Conservation (phyloP, 1,140 invertebrate genomes). For the Drosophila varians region DNA sequence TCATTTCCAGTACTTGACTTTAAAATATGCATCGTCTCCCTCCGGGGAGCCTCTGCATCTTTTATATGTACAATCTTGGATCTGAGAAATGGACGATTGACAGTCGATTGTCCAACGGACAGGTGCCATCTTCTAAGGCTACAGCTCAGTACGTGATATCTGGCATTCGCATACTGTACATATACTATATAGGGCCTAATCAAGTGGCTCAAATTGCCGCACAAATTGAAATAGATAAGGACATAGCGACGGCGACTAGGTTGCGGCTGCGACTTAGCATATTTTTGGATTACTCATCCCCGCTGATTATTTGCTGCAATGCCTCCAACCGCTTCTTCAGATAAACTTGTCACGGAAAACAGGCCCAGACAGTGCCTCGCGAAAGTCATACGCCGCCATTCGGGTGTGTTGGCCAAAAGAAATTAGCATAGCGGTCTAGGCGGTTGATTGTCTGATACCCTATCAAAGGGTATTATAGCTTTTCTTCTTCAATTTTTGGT, state of each 20-base stretch:
- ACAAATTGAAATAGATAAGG: slow-evolving; percentile 59
- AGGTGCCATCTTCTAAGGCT: slow-evolving; percentile 29
- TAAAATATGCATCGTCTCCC: not conserved
- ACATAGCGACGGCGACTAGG: slow-evolving; percentile 26
- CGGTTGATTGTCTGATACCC: slow-evolving; percentile 6
- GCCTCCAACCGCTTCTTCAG: not conserved
- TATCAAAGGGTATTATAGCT: too few relatives aligned
- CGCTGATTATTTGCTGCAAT: slow-evolving; percentile 45
- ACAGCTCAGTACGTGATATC: slow-evolving; percentile 23
- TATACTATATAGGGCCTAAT: slow-evolving; percentile 10
- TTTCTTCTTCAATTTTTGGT: too few relatives aligned
- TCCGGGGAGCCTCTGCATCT: not conserved
- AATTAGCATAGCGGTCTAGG: slow-evolving; percentile 54
- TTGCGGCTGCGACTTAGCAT: slow-evolving; percentile 59
- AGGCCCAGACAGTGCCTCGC: slow-evolving; percentile 21
- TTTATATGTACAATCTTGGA: not conserved
- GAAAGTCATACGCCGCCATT: slow-evolving; percentile 36
- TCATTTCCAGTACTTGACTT: not conserved
- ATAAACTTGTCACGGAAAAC: slow-evolving; percentile 14
- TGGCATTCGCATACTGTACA: slow-evolving; percentile 2
- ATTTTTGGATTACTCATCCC: slow-evolving; percentile 58
- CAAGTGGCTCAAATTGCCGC: slow-evolving; percentile 56
- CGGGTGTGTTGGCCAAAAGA: slow-evolving; percentile 18
- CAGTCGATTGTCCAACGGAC: slow-evolving; percentile 9
- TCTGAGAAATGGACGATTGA: too few relatives aligned